Base-by-base conservation (phyloP, 1,140 invertebrate species). In the Macrocentrus cingulum region DNA sequence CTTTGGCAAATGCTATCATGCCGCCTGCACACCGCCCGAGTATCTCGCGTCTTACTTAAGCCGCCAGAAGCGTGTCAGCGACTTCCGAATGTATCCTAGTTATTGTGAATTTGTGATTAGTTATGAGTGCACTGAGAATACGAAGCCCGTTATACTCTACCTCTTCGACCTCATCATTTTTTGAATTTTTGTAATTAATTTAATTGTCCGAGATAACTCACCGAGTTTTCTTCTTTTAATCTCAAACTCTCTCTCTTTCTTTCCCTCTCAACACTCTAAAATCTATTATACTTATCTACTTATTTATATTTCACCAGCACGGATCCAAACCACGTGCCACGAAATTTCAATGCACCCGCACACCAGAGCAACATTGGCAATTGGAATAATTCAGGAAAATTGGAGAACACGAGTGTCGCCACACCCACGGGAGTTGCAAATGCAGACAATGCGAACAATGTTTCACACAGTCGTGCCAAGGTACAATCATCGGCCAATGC, bases 291-390 rank as follows among this genome's bases (percentile, higher is more conserved):
- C n/a, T n/a, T n/a, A n/a, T n/a, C n/a, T n/a, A n/a, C n/a, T n/a
- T n/a, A n/a, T n/a, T n/a, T n/a, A n/a, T n/a, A n/a, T n/a, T n/a
- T n/a, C n/a, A n/a, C n/a, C n/a, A n/a, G n/a, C n/a, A n/a, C n/a
- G n/a, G n/a, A n/a, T n/a, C n/a, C n/a, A n/a, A n/a, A n/a, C n/a
- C n/a, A n/a, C n/a, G n/a, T n/a, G n/a, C n/a, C n/a, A n/a, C n/a
- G n/a, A n/a, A n/a, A n/a, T n/a, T n/a, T n/a, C n/a, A n/a, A n/a
- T n/a, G n/a, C n/a, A n/a, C n/a, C n/a, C n/a, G n/a, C n/a, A n/a
- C n/a, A n/a, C n/a, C n/a, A n/a, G n/a, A n/a, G 79, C 23, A 77
- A 69, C 53, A 75, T 71, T 51, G 53, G 62, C 22, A 64, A 59
- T 29, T 50, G 19, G 8, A 60, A 64, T 45, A 58, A 52, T 39